These are phyloP conservation scores for Apocheima hispidaria DNA, from an alignment of 2,888 invertebrate species.

Conservation along the genomic window DNA sequence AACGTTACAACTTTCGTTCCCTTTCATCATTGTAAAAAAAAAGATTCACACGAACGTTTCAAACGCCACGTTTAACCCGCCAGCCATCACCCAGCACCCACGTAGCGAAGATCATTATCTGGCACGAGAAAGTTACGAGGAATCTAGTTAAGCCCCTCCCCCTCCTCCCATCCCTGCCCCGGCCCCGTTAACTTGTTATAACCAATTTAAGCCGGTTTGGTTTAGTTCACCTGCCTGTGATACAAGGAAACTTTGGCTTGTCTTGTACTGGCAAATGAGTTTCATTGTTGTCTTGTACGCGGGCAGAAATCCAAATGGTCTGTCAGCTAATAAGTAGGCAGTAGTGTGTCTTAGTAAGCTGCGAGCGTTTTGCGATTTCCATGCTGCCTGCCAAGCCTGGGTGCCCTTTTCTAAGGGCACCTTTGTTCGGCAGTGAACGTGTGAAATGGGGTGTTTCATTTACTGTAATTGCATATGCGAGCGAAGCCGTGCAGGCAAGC, in stretches of 20 bases:
- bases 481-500: no score
- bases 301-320: background rate
- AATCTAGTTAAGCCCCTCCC: constrained; percentile 75
- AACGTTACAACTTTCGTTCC: no score
- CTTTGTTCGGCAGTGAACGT: no score
- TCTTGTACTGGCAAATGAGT: constrained; percentile 53
- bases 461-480: no score
- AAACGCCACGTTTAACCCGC: constrained; percentile 45
- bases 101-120: constrained; percentile 85
- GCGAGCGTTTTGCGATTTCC: no score
- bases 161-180: constrained; percentile 47
- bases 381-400: no score
- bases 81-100: constrained; percentile 65
- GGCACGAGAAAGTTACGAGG: constrained; percentile 81
- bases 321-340: background rate
- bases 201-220: constrained; percentile 81
- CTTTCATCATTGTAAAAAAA: background rate
- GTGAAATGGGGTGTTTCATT: no score
- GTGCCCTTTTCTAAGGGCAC: no score
- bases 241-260: constrained; percentile 73
- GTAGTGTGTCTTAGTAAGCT: no score
- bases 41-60: background rate
- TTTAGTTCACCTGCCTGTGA: constrained; percentile 81
- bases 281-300: constrained; percentile 47
- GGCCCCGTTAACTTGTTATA: constrained; percentile 79